These are phyloP conservation scores for Synanthedon myopaeformis DNA, from an alignment of 2,888 invertebrate species.

Conservation along the genomic window DNA sequence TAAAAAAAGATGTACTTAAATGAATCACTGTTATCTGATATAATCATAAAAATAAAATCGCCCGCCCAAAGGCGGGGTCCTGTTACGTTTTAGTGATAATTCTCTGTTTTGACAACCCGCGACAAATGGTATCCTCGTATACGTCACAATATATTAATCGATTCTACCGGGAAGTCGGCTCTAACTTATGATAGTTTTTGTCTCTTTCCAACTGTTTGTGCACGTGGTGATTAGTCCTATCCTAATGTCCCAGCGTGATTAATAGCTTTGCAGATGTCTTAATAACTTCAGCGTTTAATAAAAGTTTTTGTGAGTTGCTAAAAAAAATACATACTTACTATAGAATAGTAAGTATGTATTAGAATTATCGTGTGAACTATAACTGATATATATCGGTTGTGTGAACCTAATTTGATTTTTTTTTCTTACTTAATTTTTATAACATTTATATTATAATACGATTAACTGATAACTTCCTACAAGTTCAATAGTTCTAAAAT, in stretches of 20 bases:
- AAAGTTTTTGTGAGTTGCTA: not conserved
- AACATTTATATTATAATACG: no score
- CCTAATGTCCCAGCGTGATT: conserved; percentile 14
- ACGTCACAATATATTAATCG: conserved; percentile 40
- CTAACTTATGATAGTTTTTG: conserved; percentile 29
- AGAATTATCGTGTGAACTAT: no score
- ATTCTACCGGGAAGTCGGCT: conserved; percentile 35
- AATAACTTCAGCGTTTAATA: not conserved
- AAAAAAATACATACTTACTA: not conserved
- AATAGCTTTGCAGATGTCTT: conserved; percentile 8
- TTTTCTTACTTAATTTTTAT: no score
- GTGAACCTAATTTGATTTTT: no score
- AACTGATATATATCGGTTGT: no score
- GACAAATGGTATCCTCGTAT: conserved; percentile 50
- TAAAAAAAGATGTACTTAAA: no score
- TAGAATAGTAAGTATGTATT: no score
- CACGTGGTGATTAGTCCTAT: conserved; percentile 25
- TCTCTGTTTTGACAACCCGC: conserved; percentile 59
- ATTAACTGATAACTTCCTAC: no score
- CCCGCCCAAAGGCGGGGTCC: conserved; percentile 54
- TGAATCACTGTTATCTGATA: not conserved
- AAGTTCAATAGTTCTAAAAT: no score
- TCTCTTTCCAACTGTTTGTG: conserved; percentile 27
- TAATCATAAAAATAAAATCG: not conserved
- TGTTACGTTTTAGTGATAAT: conserved; percentile 44